These are phyloP conservation scores for Spinibarbus caldwelli DNA, from an alignment of 2,797 vertebrate genomes.

Conservation along the genomic window DNA sequence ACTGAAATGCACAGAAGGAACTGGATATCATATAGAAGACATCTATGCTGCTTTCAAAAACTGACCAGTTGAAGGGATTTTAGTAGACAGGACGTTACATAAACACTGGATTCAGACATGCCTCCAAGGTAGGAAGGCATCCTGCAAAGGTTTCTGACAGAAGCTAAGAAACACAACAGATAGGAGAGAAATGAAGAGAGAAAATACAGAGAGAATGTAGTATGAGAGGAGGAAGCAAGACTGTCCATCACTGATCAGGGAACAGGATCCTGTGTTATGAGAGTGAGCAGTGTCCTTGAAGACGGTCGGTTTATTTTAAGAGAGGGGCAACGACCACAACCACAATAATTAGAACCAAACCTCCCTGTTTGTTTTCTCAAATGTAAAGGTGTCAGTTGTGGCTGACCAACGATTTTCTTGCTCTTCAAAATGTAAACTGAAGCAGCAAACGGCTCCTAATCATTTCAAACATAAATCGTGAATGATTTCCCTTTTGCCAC, in stretches of 20 bases:
- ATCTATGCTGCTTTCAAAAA: constrained; percentile 6
- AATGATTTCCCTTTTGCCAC: constrained; percentile 37
- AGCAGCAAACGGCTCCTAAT: constrained; percentile 57
- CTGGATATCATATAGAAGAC: not conserved
- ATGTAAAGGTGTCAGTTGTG: constrained; percentile 70
- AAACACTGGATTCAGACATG: not conserved
- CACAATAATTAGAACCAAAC: constrained; percentile 75
- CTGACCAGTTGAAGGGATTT: not conserved
- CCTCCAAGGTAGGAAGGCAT: not conserved
- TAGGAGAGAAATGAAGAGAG: constrained; percentile 20
- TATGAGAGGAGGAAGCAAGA: constrained; percentile 13
- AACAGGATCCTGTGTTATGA: constrained; percentile 66
- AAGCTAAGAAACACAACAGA: not conserved
- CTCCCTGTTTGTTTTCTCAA: constrained; percentile 73
- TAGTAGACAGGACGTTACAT: not conserved
- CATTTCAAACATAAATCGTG: constrained; percentile 50
- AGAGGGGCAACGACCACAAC: constrained; percentile 66
- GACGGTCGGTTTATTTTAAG: constrained; percentile 76
- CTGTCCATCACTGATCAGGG: constrained; percentile 65
- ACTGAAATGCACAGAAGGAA: not conserved
- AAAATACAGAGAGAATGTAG: not conserved
- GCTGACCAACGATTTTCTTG: constrained; percentile 65
- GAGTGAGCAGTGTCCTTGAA: constrained; percentile 65
- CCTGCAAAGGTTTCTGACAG: not conserved
- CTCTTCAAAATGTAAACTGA: constrained; percentile 58